These are phyloP conservation scores for Neosalanx taihuensis DNA, from an alignment of 2,797 vertebrate genomes.

Conservation along the genomic window DNA sequence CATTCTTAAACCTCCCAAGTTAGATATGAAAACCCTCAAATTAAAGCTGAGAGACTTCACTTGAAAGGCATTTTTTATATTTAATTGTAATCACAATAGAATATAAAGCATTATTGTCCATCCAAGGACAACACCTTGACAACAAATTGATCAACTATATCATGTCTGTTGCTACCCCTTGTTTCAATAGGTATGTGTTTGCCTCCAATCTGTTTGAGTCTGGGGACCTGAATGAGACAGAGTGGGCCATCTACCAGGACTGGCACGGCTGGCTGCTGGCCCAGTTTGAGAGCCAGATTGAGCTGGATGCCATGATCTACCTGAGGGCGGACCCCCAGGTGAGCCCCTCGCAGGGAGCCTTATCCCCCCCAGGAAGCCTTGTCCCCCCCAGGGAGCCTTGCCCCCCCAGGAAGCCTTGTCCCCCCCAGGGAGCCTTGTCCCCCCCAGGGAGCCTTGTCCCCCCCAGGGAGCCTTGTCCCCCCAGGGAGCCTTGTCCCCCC, in stretches of 20 bases:
- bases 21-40: too few relatives aligned
- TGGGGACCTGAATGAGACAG: conserved; percentile 76
- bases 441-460: too few relatives aligned
- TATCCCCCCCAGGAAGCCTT: background rate
- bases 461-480: too few relatives aligned
- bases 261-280: conserved; percentile 82
- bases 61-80: too few relatives aligned
- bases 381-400: too few relatives aligned
- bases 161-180: background rate
- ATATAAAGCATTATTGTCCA: too few relatives aligned
- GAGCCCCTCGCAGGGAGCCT: background rate
- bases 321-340: conserved; percentile 80
- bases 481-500: too few relatives aligned
- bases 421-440: too few relatives aligned
- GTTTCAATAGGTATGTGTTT: conserved; percentile 74
- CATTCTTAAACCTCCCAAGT: too few relatives aligned
- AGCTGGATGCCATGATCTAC: conserved; percentile 82
- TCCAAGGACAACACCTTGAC: background rate
- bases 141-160: background rate
- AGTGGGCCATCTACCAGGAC: conserved; percentile 83
- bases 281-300: conserved; percentile 73
- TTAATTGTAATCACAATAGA: too few relatives aligned
- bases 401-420: too few relatives aligned
- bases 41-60: too few relatives aligned
- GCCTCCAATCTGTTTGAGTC: conserved; percentile 80